Conservation (phyloP, 1,140 invertebrate species). For the Parasteatoda tepidariorum region DNA sequence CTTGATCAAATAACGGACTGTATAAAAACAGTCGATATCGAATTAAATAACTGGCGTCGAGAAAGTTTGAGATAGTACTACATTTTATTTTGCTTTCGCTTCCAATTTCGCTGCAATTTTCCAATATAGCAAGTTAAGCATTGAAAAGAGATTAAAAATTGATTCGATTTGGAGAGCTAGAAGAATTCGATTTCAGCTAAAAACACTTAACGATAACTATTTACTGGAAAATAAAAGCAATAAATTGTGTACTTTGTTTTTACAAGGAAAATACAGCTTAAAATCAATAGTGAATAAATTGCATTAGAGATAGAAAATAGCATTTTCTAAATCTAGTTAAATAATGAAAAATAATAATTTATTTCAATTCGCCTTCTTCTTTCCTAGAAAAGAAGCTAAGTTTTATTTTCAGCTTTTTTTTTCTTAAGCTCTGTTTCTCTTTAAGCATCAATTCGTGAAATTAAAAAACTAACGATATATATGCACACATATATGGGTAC, state of each 20-base stretch:
- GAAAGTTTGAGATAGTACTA: not conserved
- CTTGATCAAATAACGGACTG: not conserved
- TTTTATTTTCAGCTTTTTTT: no score
- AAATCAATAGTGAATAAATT: not conserved
- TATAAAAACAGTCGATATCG: not conserved
- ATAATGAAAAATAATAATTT: not conserved
- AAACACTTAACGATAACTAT: not conserved
- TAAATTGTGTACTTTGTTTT: not conserved
- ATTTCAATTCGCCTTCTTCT: no score
- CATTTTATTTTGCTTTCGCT: not conserved
- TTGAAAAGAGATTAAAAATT: slow-evolving; percentile 51
- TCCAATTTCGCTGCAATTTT: not conserved
- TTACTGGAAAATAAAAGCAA: not conserved
- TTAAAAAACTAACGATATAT: no score
- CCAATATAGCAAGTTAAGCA: slow-evolving; percentile 3
- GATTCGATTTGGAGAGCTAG: slow-evolving; percentile 38
- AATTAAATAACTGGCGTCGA: not conserved
- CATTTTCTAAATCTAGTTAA: not conserved
- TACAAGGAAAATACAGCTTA: not conserved
- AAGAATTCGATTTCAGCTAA: slow-evolving; percentile 1
- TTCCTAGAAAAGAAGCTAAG: no score
- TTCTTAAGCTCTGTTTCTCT: no score
- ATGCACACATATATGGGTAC: no score
- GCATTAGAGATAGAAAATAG: not conserved
- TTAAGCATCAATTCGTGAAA: no score